phyloP scores from a whole-genome alignment of 2,888 invertebrate species.

The Callyntrura sp. region DNA sequence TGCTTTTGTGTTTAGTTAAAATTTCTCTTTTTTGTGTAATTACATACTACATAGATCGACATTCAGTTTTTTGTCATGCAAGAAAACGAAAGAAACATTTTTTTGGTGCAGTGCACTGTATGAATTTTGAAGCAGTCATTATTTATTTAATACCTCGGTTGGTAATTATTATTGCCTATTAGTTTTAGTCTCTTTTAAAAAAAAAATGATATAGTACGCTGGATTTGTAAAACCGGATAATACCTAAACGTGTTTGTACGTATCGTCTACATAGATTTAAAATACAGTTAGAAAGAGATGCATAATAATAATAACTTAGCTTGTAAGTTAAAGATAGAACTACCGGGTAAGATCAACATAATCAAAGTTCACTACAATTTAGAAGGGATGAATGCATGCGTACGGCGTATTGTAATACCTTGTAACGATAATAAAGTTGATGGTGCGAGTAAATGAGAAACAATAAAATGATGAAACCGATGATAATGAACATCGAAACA shows the following conservation, averaged over 20 bases:
- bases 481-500: neutral
- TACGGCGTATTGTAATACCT: neutral
- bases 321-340: neutral
- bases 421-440: neutral
- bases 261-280: neutral
- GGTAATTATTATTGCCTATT: neutral
- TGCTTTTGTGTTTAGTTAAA: too few relatives aligned
- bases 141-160: too few relatives aligned
- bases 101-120: conserved; percentile 13
- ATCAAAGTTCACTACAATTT: neutral
- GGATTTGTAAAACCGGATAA: neutral
- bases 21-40: too few relatives aligned
- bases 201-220: neutral
- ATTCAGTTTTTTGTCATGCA: too few relatives aligned
- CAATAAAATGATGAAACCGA: too few relatives aligned
- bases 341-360: too few relatives aligned
- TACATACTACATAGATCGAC: too few relatives aligned
- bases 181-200: neutral
- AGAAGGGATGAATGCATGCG: neutral
- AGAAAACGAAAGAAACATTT: neutral
- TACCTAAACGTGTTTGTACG: neutral
- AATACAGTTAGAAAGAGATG: neutral
- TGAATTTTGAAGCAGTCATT: neutral
- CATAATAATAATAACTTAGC: neutral
- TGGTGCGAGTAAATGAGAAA: neutral